Percentiles rank a stretch among this genome's conserved stretches.
Evolutionary conservation across 2,888 invertebrate species (phyloP).

Genomic region (Zonitis immaculata): DNA sequence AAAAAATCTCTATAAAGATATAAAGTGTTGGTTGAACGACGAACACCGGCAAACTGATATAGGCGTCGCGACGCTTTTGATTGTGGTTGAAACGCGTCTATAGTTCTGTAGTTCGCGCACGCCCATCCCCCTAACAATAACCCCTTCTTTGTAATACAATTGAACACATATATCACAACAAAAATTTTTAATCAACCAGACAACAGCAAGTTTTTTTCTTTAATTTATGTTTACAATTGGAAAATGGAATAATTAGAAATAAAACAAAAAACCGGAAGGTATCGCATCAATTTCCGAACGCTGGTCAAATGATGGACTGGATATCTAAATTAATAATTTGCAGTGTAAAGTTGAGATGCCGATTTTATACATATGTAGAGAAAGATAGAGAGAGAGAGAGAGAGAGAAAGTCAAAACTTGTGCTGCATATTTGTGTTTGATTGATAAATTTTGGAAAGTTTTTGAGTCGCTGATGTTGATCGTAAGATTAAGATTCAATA

Average conservation of each 20-base stretch:
- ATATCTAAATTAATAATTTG: not conserved
- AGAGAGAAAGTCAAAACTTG: not conserved
- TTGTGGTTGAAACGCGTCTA: conserved; percentile 23
- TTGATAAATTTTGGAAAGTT: not conserved
- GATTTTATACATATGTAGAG: too few relatives aligned
- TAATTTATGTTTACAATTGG: too few relatives aligned
- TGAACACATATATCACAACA: not conserved
- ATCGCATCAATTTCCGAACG: not conserved
- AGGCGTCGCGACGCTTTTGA: conserved; percentile 26
- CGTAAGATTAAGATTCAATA: not conserved
- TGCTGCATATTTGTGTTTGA: not conserved
- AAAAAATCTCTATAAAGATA: too few relatives aligned
- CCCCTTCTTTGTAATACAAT: not conserved
- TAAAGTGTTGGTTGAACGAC: too few relatives aligned
- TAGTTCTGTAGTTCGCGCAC: conserved; percentile 20
- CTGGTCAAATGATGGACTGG: not conserved
- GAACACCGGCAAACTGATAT: conserved; percentile 27
- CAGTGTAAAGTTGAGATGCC: not conserved
- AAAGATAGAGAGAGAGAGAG: too few relatives aligned
- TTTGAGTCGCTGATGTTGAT: too few relatives aligned
- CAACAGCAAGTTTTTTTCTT: not conserved
- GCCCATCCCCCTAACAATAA: conserved; percentile 11
- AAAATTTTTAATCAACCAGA: not conserved
- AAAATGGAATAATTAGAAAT: not conserved
- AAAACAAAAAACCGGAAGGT: not conserved